Conservation (phyloP, 1,140 invertebrate genomes). For the Gonatopus flavifemur region DNA sequence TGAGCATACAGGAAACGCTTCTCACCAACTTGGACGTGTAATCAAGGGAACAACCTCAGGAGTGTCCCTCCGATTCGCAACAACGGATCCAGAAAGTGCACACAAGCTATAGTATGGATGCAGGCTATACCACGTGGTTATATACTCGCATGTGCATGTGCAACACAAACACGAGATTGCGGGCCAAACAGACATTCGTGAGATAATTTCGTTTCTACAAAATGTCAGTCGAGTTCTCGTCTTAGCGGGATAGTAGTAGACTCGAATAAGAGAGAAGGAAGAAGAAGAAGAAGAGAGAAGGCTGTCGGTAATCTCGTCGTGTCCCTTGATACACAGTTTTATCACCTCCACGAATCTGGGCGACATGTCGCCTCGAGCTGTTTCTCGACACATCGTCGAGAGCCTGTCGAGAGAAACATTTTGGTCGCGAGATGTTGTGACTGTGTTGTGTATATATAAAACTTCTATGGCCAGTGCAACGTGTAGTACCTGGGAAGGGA, state of each 20-base stretch:
- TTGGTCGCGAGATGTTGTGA: no score
- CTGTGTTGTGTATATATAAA: no score
- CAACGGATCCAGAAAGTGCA: slow-evolving; percentile 14
- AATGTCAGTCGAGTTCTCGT: slow-evolving; percentile 9
- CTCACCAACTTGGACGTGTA: slow-evolving; percentile 17
- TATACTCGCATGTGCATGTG: background rate
- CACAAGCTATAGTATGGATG: background rate
- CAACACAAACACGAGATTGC: slow-evolving; percentile 21
- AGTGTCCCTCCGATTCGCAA: slow-evolving; percentile 15
- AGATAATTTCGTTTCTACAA: slow-evolving; percentile 33
- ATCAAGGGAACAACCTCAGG: slow-evolving; percentile 23
- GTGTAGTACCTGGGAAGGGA: no score
- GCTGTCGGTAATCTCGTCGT: no score
- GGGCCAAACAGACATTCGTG: slow-evolving; percentile 17
- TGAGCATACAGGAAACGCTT: slow-evolving; percentile 6
- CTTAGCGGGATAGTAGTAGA: slow-evolving; percentile 6
- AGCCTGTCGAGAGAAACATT: no score
- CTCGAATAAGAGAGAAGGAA: no score
- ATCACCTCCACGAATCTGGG: slow-evolving; percentile 7
- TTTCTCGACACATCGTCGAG: background rate
- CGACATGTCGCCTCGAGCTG: no score
- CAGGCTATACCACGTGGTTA: slow-evolving; percentile 1
- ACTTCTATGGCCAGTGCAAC: no score
- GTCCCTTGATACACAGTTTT: slow-evolving; percentile 12
- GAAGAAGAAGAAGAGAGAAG: no score